phyloP scores from a whole-genome alignment of 2,797 vertebrate species.

The Pelodytes ibericus region DNA sequence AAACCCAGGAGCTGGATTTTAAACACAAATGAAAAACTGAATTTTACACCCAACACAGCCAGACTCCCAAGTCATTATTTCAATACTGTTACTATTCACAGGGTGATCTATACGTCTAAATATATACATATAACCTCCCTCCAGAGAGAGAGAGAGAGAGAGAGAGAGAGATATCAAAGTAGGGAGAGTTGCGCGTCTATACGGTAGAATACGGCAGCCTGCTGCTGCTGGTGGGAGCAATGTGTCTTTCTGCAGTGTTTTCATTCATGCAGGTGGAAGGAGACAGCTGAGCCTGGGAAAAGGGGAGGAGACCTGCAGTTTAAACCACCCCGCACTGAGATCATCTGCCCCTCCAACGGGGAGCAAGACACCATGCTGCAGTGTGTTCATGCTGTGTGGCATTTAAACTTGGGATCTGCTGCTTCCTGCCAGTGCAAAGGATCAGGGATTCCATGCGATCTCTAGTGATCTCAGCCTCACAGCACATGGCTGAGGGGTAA shows the following conservation, averaged over 20 bases:
- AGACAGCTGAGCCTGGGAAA: constrained; percentile 5
- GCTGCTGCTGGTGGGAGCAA: neutral
- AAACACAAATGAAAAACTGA: too few species aligned
- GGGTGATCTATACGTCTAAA: neutral
- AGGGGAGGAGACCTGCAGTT: neutral
- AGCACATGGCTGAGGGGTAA: neutral
- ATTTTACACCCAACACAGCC: too few species aligned
- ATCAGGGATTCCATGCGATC: neutral
- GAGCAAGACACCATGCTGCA: neutral
- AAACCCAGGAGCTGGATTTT: too few species aligned
- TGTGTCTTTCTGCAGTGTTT: constrained; percentile 36
- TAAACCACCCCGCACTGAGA: neutral
- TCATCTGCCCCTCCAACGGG: neutral
- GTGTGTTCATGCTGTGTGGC: neutral
- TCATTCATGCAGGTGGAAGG: constrained; percentile 50
- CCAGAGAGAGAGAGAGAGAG: neutral
- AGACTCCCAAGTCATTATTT: too few species aligned
- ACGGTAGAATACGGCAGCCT: constrained; percentile 7
- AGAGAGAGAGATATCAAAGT: neutral
- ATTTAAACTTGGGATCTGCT: neutral
- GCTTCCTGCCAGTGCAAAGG: neutral
- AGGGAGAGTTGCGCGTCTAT: neutral
- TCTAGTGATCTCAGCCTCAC: neutral
- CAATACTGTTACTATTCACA: too few species aligned
- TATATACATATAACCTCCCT: neutral